phyloP scores from a whole-genome alignment of 1,140 invertebrate species.

The Goniozus legneri region DNA sequence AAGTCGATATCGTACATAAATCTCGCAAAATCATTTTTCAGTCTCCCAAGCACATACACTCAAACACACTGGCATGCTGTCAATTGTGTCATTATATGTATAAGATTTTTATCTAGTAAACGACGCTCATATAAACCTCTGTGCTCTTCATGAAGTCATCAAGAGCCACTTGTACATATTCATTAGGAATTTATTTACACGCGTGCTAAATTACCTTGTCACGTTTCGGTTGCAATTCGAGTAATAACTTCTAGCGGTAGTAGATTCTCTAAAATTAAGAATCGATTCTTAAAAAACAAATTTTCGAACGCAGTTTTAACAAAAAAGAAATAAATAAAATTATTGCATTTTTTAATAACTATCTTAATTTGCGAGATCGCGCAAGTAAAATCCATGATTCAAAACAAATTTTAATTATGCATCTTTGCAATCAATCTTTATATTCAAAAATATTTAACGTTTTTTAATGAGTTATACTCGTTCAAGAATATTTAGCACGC shows the following conservation, averaged over 20 bases:
- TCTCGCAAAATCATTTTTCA: neutral
- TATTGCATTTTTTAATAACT: no score
- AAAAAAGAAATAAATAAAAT: no score
- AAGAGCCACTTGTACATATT: slow-evolving; percentile 46
- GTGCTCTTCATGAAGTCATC: slow-evolving; percentile 17
- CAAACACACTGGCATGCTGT: neutral
- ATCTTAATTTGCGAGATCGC: no score
- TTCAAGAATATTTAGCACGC: slow-evolving; percentile 37
- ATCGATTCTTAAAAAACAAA: no score
- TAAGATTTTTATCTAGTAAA: slow-evolving; percentile 31
- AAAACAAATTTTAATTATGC: no score
- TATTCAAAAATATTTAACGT: neutral
- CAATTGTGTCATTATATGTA: slow-evolving; percentile 7
- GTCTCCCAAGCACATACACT: neutral
- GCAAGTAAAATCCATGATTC: no score
- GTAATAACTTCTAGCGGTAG: no score
- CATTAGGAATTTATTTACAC: slow-evolving; percentile 53
- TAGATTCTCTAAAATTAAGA: no score
- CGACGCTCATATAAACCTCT: slow-evolving; percentile 31
- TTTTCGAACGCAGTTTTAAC: no score
- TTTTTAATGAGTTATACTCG: slow-evolving; percentile 4
- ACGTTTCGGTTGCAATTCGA: slow-evolving; percentile 16
- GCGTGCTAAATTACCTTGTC: slow-evolving; percentile 44
- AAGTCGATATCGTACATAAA: neutral
- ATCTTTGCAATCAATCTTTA: no score